phyloP scores from a whole-genome alignment of 2,797 vertebrate genomes.

The Coendou prehensilis region DNA sequence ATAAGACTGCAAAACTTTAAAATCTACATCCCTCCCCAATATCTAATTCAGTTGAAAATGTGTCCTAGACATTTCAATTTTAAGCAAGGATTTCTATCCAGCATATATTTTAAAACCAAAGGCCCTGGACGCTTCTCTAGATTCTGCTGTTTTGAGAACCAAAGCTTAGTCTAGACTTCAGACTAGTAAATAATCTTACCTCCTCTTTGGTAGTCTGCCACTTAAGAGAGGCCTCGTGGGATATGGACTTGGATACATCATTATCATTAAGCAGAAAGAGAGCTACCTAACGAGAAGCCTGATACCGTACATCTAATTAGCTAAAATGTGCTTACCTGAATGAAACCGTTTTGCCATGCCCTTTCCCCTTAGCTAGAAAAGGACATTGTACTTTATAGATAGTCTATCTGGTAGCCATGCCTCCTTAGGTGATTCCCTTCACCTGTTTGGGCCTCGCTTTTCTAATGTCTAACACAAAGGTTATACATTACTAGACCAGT shows the following conservation, averaged over 20 bases:
- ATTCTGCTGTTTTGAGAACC: conserved; percentile 19
- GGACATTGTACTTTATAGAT: not conserved
- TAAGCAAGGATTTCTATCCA: conserved; percentile 24
- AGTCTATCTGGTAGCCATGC: not conserved
- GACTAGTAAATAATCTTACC: not conserved
- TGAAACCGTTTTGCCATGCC: not conserved
- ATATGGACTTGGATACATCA: not conserved
- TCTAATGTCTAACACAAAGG: not conserved
- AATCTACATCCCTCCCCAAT: not conserved
- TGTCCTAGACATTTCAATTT: not conserved
- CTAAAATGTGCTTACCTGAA: not conserved
- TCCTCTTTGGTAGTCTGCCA: not conserved
- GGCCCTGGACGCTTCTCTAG: not conserved
- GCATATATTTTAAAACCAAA: conserved; percentile 52
- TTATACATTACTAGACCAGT: not conserved
- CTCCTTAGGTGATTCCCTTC: not conserved
- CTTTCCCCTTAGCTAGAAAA: not conserved
- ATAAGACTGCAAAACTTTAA: not conserved
- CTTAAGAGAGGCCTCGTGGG: not conserved
- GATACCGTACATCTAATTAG: not conserved
- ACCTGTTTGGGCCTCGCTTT: not conserved
- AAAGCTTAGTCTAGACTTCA: not conserved
- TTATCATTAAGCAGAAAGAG: not conserved
- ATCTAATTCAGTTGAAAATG: not conserved
- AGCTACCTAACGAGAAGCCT: not conserved